A percentile compares a stretch with the other conserved stretches of the same genome.
Evolutionary conservation across 2,888 invertebrate genomes (phyloP).

Genomic region (Temnothorax ravouxi): DNA sequence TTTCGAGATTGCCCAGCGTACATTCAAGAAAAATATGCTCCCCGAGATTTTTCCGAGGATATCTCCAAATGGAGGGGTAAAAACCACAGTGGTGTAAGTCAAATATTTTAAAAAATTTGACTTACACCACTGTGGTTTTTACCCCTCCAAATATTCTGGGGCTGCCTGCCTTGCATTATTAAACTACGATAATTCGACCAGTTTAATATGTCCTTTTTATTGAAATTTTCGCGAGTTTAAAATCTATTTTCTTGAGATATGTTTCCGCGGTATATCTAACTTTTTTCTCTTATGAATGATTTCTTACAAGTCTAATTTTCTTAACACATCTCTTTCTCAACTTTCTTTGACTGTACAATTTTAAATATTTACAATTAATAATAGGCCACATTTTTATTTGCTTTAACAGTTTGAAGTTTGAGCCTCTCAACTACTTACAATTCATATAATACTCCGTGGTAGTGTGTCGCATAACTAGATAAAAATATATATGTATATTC

Average conservation of each 20-base stretch:
- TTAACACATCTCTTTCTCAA: background rate
- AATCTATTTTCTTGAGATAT: background rate
- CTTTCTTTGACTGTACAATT: background rate
- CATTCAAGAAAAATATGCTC: constrained; percentile 5
- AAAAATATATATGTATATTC: background rate
- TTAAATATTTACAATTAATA: background rate
- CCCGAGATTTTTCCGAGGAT: constrained; percentile 9
- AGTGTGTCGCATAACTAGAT: background rate
- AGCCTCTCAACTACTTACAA: background rate
- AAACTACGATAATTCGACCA: background rate
- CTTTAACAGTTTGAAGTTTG: background rate
- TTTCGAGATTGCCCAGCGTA: constrained; percentile 10
- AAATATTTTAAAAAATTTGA: too few relatives aligned
- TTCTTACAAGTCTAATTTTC: background rate
- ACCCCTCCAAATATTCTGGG: background rate
- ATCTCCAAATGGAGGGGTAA: background rate
- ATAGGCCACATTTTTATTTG: background rate
- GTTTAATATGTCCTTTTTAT: background rate
- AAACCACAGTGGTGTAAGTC: too few relatives aligned
- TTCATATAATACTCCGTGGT: background rate
- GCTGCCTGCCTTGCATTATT: background rate
- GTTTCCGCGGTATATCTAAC: background rate
- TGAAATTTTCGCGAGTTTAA: background rate
- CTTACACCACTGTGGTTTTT: too few relatives aligned
- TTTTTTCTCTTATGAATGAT: background rate